A percentile compares a stretch with the other conserved stretches of the same genome.
These are phyloP conservation scores for Vidua macroura DNA, from an alignment of 2,113 vertebrate genomes.

Conservation along the genomic window DNA sequence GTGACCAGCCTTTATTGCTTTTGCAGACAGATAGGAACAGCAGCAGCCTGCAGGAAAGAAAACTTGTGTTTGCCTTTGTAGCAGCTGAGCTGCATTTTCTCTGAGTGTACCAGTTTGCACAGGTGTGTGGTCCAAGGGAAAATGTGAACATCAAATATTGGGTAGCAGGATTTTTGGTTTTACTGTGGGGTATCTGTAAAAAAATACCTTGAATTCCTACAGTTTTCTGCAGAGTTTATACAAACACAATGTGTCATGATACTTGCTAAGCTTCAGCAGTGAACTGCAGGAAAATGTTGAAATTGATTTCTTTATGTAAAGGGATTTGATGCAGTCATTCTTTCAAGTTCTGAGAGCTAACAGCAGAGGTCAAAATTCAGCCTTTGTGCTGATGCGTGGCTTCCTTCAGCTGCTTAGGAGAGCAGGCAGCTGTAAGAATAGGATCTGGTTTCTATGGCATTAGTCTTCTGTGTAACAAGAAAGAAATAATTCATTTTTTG, in stretches of 20 bases:
- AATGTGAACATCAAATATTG: background rate
- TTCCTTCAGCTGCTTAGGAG: background rate
- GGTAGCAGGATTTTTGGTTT: fast-evolving
- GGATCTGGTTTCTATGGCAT: conserved; percentile 36
- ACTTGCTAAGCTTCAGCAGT: background rate
- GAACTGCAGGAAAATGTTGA: background rate
- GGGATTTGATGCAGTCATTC: background rate
- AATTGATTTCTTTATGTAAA: background rate
- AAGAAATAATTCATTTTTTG: background rate
- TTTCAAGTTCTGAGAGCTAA: background rate
- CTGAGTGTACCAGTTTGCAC: background rate
- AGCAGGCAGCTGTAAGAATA: background rate
- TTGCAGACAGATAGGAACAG: background rate
- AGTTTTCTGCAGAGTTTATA: background rate
- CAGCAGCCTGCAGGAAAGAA: background rate
- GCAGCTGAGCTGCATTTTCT: background rate
- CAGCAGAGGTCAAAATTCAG: background rate
- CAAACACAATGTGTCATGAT: background rate
- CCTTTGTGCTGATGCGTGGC: background rate
- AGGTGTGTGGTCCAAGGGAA: background rate
- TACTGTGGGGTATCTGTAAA: background rate
- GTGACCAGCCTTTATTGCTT: background rate
- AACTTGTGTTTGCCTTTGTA: background rate
- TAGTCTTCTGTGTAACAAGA: background rate
- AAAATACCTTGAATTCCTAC: background rate